Evolutionary conservation across 1,140 invertebrate species (phyloP).

Genomic region (Pogonomyrmex californicus): DNA sequence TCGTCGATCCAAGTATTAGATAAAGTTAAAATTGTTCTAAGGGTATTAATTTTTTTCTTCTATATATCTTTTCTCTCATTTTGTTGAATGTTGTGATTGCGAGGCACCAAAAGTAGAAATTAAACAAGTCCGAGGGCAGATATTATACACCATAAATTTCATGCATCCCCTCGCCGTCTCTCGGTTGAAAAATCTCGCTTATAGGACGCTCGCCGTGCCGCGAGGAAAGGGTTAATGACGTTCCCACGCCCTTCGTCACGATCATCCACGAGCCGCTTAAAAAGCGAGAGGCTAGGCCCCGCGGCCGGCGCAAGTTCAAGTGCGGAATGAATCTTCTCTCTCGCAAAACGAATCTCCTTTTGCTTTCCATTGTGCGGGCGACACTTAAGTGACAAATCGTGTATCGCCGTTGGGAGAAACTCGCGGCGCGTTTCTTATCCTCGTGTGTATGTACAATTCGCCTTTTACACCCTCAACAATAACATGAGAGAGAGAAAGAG

Average conservation of each 20-base stretch:
- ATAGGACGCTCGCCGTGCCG: background rate
- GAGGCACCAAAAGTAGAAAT: slow-evolving; percentile 4
- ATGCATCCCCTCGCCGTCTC: background rate
- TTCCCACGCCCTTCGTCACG: slow-evolving; percentile 50
- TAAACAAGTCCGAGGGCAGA: slow-evolving; percentile 21
- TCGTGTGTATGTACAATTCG: background rate
- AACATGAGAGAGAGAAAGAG: background rate
- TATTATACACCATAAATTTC: slow-evolving; percentile 38
- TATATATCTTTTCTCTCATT: background rate
- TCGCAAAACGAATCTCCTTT: slow-evolving; percentile 20
- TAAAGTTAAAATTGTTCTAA: background rate
- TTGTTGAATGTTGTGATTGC: no score
- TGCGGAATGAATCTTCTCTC: slow-evolving; percentile 29
- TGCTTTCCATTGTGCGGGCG: slow-evolving; percentile 33
- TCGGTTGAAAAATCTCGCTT: slow-evolving; percentile 27
- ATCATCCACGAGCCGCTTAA: slow-evolving; percentile 21
- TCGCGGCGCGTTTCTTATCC: background rate
- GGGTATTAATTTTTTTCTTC: background rate
- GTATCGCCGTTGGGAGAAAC: slow-evolving; percentile 43
- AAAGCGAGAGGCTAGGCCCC: slow-evolving; percentile 11
- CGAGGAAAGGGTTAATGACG: slow-evolving; percentile 57
- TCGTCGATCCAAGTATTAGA: background rate
- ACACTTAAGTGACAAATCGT: slow-evolving; percentile 58
- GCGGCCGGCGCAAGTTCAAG: slow-evolving; percentile 27
- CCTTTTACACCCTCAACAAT: slow-evolving; percentile 12